Evolutionary conservation across 1,140 invertebrate species (phyloP), one percentile per base, ranked within the genome.

Genomic region (Manduca sexta): DNA sequence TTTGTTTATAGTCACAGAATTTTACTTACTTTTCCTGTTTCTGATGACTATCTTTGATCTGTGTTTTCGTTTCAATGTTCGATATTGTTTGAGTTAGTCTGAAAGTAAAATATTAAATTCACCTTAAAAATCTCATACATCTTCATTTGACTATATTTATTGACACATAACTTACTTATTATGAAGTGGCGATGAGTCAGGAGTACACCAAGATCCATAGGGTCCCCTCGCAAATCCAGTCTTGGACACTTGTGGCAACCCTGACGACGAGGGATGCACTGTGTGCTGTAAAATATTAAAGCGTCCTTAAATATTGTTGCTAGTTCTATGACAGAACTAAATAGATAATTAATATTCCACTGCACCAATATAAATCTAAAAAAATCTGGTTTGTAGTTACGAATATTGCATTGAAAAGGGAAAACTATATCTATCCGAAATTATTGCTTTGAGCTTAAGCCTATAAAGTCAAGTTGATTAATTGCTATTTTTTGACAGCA

Each of bases 131-230:
- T 26, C 21, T 5, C 21, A 26, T 26, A 26, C 4, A 5, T 26
- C 4, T 14, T 46, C 34, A 8, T 26, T n/a, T 2, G 13, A 2
- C 18, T 13, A 37, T 37, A 37, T 2, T 12, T 37, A 37, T 37
- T 12, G 2, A 37, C 14, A 37, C 2, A 21, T 3, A 37, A 44
- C 57, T 63, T 49, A 79, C 75, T 21, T 33, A 12, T 52, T 41
- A 48, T 71, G 77, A 10, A 41, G 47, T 2, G 69, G 74, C 0
- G 73, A 59, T 0, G 59, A 15, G 0, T 72, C 74, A 2, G 77
- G 77, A 4, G 74, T 79, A 26, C 71, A 69, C 77, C 77, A 81
- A 4, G 77, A 78, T 0, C 63, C 66, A 39, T 67, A 72, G 6
- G 64, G 56, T 40, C 42, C 52, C 33, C 56, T 62, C 1, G 40